These are phyloP conservation scores for Antennarius striatus DNA, from an alignment of 2,113 vertebrate genomes.

Conservation along the genomic window DNA sequence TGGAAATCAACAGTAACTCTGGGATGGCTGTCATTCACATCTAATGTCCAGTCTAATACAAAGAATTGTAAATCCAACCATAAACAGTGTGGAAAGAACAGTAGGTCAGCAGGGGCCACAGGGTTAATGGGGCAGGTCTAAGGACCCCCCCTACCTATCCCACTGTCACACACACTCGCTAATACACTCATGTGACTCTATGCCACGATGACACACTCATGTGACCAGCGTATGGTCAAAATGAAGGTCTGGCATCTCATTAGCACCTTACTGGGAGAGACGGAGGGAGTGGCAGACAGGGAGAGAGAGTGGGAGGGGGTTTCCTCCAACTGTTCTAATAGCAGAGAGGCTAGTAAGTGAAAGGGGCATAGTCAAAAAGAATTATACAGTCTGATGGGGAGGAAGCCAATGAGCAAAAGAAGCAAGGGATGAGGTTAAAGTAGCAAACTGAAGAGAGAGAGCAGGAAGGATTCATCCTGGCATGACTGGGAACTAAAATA, in stretches of 20 bases:
- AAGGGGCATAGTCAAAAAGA: constrained; percentile 31
- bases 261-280: constrained; percentile 76
- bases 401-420: constrained; percentile 19
- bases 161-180: constrained; percentile 56
- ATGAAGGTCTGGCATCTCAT: constrained; percentile 70
- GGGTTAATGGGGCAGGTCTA: constrained; percentile 29
- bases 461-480: constrained; percentile 29
- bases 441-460: constrained; percentile 25
- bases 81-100: constrained; percentile 5
- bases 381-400: constrained; percentile 21
- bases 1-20: too few relatives aligned
- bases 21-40: too few relatives aligned
- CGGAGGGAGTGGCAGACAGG: constrained; percentile 48
- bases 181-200: constrained; percentile 69
- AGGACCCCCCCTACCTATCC: background rate
- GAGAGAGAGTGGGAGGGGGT: constrained; percentile 50
- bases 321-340: constrained; percentile 66
- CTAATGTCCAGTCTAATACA: too few relatives aligned
- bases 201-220: constrained; percentile 61
- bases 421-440: constrained; percentile 51
- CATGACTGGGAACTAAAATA: constrained; percentile 44
- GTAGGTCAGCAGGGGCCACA: constrained; percentile 39
- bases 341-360: constrained; percentile 42
- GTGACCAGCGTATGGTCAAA: constrained; percentile 53
- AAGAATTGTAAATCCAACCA: too few relatives aligned